Conservation (phyloP, 1,140 invertebrate species). For the Paralvinella palmiformis region DNA sequence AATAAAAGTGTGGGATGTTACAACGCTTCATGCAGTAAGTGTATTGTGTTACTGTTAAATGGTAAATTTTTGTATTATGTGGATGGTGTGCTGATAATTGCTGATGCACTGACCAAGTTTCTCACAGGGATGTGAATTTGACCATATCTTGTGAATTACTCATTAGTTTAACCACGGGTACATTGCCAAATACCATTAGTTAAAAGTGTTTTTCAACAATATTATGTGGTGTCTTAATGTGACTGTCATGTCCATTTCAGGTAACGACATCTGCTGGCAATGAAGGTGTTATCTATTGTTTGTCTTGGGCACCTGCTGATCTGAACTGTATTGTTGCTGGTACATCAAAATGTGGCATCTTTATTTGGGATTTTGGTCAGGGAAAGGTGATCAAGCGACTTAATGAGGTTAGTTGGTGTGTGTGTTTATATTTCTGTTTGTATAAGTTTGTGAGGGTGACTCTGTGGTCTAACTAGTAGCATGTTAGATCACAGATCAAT, state of each 20-base stretch:
- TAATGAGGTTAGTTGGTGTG: constrained; percentile 41
- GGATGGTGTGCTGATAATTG: too few relatives aligned
- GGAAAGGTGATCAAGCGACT: constrained; percentile 44
- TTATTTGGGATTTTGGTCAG: constrained; percentile 50
- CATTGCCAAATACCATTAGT: neutral
- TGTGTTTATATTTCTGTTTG: too few relatives aligned
- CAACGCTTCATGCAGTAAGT: constrained; percentile 44
- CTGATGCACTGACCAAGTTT: too few relatives aligned
- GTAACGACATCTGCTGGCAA: constrained; percentile 48
- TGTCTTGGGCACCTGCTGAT: constrained; percentile 53
- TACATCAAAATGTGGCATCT: constrained; percentile 48
- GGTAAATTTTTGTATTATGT: neutral
- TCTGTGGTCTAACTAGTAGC: too few relatives aligned
- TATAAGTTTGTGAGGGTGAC: too few relatives aligned
- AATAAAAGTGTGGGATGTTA: constrained; percentile 53
- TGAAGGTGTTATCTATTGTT: constrained; percentile 51
- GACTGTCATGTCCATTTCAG: constrained; percentile 30
- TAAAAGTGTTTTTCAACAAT: neutral
- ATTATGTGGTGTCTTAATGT: too few relatives aligned
- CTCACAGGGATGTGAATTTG: too few relatives aligned
- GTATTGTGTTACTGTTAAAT: neutral
- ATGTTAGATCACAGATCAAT: too few relatives aligned
- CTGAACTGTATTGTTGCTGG: constrained; percentile 51
- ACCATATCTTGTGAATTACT: too few relatives aligned
- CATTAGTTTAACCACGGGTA: too few relatives aligned